Base-by-base conservation (phyloP, 92 coral and sea anemone species). In the Zoanthus gigantus region DNA sequence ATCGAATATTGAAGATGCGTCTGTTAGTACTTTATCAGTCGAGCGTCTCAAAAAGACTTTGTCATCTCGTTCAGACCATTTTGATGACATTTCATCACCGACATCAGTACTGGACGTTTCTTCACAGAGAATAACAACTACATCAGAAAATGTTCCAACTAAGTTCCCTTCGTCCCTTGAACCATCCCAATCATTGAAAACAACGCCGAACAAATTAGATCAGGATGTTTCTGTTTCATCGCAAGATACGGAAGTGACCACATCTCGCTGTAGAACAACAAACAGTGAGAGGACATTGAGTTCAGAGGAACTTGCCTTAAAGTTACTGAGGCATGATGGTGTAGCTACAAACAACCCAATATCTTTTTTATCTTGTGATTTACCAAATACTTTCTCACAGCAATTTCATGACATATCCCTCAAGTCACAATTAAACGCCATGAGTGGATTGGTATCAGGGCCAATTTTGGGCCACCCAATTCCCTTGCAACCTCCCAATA, bases 111-210 rank as follows among this genome's bases (percentile, higher is more conserved):
- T 30, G 14, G 29, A 30, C 7, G 44, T 5, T 69, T 9, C 6
- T 30, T 30, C 0, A 9, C 15, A 31, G 46, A 34, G 31, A 30
- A 13, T 23, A 32, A 34, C 74, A 69, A 9, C 45, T 11, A 34
- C 6, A 69, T 34, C 74, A 11, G 34, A 69, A 69, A 16, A 31
- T 34, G 17, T 69, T 31, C 15, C 11, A 10, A 23, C 2, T 69
- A 15, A 28, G 11, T 15, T 69, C 13, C 17, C 74, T 7, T 31
- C 31, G 57, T 10, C 58, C 12, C 84, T 63, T 81, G 85, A 74
- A 46, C 42, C 44, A 65, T 65, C 66, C 60, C 85, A 81, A 50
- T 74, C 85, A 81, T n/a, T 34, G 6, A 12, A 16, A 81, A 14
- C 61, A 23, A 44, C 61, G 46, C 47, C 46, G 56, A 63, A 34